Percentiles rank a stretch among this genome's conserved stretches.
phyloP scores from a whole-genome alignment of 92 coral and sea anemone species.

The Epizoanthus fatuus region DNA sequence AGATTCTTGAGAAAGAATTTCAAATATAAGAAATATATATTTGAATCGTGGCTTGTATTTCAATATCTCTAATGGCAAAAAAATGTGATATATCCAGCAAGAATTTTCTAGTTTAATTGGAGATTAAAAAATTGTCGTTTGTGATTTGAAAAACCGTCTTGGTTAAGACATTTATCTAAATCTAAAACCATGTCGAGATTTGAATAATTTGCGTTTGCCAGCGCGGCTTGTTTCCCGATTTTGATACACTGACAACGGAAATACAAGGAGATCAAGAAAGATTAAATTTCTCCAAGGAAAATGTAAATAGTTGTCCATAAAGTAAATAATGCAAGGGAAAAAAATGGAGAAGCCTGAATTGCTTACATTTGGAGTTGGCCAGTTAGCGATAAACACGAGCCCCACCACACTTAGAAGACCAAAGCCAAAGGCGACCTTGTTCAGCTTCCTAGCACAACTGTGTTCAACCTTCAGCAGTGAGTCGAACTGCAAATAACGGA shows the following conservation, averaged over 20 bases:
- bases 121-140: neutral
- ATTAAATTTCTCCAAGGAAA: neutral
- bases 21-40: no score
- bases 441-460: slow-evolving; percentile 9
- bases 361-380: slow-evolving; percentile 51
- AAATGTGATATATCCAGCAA: neutral
- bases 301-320: neutral
- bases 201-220: neutral
- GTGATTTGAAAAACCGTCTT: neutral
- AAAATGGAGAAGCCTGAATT: neutral
- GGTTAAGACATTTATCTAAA: neutral
- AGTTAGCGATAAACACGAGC: slow-evolving; percentile 39
- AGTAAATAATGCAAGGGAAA: neutral
- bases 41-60: no score
- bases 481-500: slow-evolving; percentile 40
- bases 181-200: neutral
- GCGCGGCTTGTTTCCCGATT: neutral
- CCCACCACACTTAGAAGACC: slow-evolving; percentile 29
- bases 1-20: no score
- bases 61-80: no score
- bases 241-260: neutral
- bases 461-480: slow-evolving; percentile 12
- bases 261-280: neutral
- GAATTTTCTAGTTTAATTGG: neutral
- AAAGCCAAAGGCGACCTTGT: slow-evolving; percentile 38